Conservation (phyloP, 2,797 vertebrate species). For the Poeciliopsis gracilis region DNA sequence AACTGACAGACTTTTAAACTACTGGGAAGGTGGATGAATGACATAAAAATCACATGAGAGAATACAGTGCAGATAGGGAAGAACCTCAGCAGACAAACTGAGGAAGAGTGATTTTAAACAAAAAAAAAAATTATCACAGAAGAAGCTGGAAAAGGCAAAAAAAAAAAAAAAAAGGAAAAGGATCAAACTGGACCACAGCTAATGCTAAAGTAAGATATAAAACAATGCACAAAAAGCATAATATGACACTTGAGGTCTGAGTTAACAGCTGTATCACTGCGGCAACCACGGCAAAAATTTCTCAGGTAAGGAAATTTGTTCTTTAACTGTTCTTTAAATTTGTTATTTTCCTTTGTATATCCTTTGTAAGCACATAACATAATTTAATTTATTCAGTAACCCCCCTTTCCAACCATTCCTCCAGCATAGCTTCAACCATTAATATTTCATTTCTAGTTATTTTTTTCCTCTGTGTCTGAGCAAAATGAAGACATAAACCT, state of each 20-base stretch:
- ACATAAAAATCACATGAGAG: background rate
- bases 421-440: background rate
- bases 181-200: background rate
- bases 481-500: background rate
- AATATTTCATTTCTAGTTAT: background rate
- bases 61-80: background rate
- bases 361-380: background rate
- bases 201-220: background rate
- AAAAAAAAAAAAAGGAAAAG: no score
- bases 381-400: background rate
- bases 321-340: no score
- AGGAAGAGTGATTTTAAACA: background rate
- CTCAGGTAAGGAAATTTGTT: background rate
- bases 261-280: background rate
- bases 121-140: background rate
- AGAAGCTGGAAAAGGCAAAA: background rate
- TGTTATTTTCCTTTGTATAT: background rate
- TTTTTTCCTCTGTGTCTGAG: background rate
- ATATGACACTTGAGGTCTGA: background rate
- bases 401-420: background rate
- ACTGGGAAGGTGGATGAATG: slow-evolving; percentile 2
- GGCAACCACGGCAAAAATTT: background rate
- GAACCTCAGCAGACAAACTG: background rate
- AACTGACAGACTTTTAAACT: slow-evolving; percentile 1
- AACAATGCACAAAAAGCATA: background rate